phyloP scores from a whole-genome alignment of 2,113 vertebrate species.

The Narcine bancroftii region DNA sequence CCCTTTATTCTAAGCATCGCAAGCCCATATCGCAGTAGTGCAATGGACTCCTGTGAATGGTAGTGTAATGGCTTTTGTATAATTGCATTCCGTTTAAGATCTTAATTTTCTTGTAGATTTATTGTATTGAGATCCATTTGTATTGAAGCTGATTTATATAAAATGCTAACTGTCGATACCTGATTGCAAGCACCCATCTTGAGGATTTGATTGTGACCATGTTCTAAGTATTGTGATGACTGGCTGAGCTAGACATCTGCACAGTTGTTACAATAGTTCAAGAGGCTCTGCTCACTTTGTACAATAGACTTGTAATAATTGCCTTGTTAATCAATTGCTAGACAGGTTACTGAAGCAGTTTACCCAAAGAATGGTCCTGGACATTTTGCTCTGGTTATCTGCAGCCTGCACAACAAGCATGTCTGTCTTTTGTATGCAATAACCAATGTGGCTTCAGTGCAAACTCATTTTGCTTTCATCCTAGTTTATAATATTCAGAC shows the following conservation, averaged over 20 bases:
- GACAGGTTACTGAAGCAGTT: slow-evolving; percentile 14
- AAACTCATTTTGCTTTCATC: slow-evolving; percentile 26
- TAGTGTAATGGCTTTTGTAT: slow-evolving; percentile 30
- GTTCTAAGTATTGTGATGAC: not conserved
- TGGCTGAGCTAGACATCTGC: not conserved
- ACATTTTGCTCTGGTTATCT: not conserved
- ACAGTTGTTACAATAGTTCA: not conserved
- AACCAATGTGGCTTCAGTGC: slow-evolving; percentile 27
- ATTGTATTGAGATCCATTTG: slow-evolving; percentile 36
- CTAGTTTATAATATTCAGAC: slow-evolving; percentile 22
- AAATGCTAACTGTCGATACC: slow-evolving; percentile 28
- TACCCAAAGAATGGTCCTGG: not conserved
- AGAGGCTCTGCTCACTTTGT: slow-evolving; percentile 8
- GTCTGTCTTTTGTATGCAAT: slow-evolving; percentile 11
- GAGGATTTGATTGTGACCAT: not conserved
- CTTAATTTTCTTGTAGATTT: slow-evolving; percentile 28
- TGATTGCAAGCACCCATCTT: not conserved
- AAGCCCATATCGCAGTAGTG: slow-evolving; percentile 13
- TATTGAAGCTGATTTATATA: slow-evolving; percentile 36
- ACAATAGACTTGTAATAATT: not conserved
- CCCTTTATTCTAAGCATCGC: not conserved
- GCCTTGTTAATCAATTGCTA: not conserved
- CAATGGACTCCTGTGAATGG: not conserved
- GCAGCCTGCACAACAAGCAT: not conserved
- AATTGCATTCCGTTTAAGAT: slow-evolving; percentile 18